Conservation (phyloP, 2,113 vertebrate genomes). For the Sander vitreus region DNA sequence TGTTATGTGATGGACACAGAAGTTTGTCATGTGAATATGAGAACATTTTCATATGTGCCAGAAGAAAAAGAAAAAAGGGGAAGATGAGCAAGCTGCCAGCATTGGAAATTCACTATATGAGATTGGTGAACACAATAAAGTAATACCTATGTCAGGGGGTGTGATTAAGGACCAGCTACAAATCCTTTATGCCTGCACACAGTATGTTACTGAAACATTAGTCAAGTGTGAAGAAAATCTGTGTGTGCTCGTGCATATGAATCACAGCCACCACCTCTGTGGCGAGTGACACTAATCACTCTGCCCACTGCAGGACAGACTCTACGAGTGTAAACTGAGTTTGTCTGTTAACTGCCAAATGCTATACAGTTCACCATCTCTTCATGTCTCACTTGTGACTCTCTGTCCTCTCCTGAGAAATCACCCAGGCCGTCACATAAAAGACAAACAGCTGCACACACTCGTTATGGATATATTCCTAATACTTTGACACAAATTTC, state of each 20-base stretch:
- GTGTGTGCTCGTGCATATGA: conserved; percentile 4
- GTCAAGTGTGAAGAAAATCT: conserved; percentile 12
- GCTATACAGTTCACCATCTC: conserved; percentile 8
- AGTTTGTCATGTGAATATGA: background rate
- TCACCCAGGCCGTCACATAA: background rate
- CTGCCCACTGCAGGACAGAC: conserved; percentile 24
- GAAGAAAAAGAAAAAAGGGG: background rate
- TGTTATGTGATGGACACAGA: background rate
- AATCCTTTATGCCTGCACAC: background rate
- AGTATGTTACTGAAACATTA: conserved; percentile 5
- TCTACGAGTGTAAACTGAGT: conserved; percentile 8
- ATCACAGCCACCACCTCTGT: conserved; percentile 31
- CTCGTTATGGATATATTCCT: background rate
- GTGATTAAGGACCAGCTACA: background rate
- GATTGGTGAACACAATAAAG: background rate
- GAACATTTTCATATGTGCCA: background rate
- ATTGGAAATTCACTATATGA: background rate
- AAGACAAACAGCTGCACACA: conserved; percentile 1
- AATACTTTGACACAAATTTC: background rate
- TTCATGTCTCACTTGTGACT: conserved; percentile 1
- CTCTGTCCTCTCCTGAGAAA: background rate
- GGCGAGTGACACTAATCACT: conserved; percentile 35
- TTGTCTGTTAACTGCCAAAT: conserved; percentile 29
- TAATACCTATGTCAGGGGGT: background rate
- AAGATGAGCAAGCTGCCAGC: background rate